phyloP scores from a whole-genome alignment of 2,888 invertebrate species.

The Stegophylla sp. region DNA sequence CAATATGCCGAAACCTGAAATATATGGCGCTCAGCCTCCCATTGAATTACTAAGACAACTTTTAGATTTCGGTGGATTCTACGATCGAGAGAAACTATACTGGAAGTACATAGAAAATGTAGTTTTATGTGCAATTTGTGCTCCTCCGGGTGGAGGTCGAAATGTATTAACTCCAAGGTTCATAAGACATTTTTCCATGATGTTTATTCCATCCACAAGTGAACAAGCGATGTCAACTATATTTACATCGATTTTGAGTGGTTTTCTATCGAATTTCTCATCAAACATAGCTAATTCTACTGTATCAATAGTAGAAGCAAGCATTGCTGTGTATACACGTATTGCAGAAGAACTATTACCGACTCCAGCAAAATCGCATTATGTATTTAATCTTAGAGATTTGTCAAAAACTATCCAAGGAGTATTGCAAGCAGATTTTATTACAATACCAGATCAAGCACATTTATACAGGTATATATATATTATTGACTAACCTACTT shows the following conservation, averaged over 20 bases:
- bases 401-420: constrained; percentile 90
- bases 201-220: constrained; percentile 88
- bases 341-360: constrained; percentile 82
- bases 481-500: neutral
- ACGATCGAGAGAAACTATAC: constrained; percentile 75
- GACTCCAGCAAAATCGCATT: constrained; percentile 92
- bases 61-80: constrained; percentile 89
- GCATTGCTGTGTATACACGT: constrained; percentile 83
- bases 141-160: constrained; percentile 89
- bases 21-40: constrained; percentile 92
- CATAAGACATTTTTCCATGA: constrained; percentile 82
- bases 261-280: constrained; percentile 31
- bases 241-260: constrained; percentile 70
- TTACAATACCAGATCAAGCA: constrained; percentile 78
- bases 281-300: constrained; percentile 19
- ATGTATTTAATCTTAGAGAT: constrained; percentile 92
- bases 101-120: constrained; percentile 78
- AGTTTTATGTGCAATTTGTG: constrained; percentile 82
- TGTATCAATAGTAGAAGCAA: constrained; percentile 82
- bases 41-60: constrained; percentile 89
- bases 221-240: constrained; percentile 83
- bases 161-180: constrained; percentile 86
- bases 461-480: constrained; percentile 70
- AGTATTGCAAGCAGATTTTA: constrained; percentile 66
- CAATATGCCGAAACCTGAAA: constrained; percentile 89